Conservation (phyloP, 2,113 vertebrate species). For the Notothenia rossii region DNA sequence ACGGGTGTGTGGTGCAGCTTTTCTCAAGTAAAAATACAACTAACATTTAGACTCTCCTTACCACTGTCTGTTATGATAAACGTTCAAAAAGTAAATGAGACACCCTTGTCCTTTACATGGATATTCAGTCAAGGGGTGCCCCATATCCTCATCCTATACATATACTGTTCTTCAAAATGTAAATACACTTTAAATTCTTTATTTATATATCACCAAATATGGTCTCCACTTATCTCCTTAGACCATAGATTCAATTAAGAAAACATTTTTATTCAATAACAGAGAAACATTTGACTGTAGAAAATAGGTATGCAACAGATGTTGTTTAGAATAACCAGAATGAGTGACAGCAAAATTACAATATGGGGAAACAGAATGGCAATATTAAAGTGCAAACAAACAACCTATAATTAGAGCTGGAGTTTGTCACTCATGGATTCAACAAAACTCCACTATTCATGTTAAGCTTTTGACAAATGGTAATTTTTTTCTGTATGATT, state of each 20-base stretch:
- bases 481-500: background rate
- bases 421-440: background rate
- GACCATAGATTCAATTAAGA: background rate
- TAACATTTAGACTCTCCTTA: background rate
- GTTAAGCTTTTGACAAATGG: slow-evolving; percentile 3
- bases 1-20: background rate
- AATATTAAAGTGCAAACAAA: slow-evolving; percentile 4
- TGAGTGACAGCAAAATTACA: slow-evolving; percentile 8
- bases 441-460: background rate
- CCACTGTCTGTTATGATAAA: background rate
- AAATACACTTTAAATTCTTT: background rate
- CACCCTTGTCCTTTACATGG: background rate
- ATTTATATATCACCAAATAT: background rate
- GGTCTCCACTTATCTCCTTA: background rate
- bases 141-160: background rate
- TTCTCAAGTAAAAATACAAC: background rate
- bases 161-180: too few relatives aligned
- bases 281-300: background rate
- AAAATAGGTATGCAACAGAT: background rate
- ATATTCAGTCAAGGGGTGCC: background rate
- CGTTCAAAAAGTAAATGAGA: background rate
- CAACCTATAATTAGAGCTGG: slow-evolving; percentile 4
- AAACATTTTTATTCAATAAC: background rate
- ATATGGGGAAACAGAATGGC: background rate
- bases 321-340: background rate